Conservation (phyloP, 2,888 invertebrate genomes). For the Drosophila dives region DNA sequence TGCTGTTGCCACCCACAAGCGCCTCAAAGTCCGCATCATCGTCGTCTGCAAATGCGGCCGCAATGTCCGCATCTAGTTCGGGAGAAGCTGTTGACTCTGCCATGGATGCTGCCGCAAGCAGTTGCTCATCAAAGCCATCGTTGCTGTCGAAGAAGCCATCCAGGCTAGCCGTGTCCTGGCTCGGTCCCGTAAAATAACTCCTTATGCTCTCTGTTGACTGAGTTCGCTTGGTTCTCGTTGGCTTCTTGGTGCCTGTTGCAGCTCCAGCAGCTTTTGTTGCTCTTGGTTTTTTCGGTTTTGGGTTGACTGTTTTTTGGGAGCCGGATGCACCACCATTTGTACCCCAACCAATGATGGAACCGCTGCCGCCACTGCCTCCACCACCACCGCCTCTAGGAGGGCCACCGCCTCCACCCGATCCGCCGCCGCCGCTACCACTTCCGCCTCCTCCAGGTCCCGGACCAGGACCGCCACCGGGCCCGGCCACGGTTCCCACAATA, state of each 20-base stretch:
- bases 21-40: slow-evolving; percentile 73
- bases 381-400: neutral
- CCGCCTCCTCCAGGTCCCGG: slow-evolving; percentile 33
- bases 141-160: slow-evolving; percentile 79
- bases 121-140: slow-evolving; percentile 81
- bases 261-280: slow-evolving; percentile 1
- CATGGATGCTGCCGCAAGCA: slow-evolving; percentile 56
- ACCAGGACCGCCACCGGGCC: slow-evolving; percentile 38
- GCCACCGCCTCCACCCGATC: slow-evolving; percentile 9
- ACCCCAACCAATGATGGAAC: slow-evolving; percentile 18
- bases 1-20: slow-evolving; percentile 17
- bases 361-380: neutral
- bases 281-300: slow-evolving; percentile 14
- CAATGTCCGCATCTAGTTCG: slow-evolving; percentile 62
- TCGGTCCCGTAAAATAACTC: slow-evolving; percentile 57
- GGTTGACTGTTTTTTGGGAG: slow-evolving; percentile 13
- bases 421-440: neutral
- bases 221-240: slow-evolving; percentile 20
- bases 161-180: slow-evolving; percentile 21
- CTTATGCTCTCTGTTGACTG: slow-evolving; percentile 47
- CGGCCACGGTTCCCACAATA: slow-evolving; percentile 70
- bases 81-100: slow-evolving; percentile 34
- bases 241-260: slow-evolving; percentile 11
- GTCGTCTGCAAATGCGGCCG: slow-evolving; percentile 74
- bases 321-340: neutral